A percentile compares a stretch with the other conserved stretches of the same genome.
Conservation (phyloP, 2,113 vertebrate genomes). For the Conger conger region DNA sequence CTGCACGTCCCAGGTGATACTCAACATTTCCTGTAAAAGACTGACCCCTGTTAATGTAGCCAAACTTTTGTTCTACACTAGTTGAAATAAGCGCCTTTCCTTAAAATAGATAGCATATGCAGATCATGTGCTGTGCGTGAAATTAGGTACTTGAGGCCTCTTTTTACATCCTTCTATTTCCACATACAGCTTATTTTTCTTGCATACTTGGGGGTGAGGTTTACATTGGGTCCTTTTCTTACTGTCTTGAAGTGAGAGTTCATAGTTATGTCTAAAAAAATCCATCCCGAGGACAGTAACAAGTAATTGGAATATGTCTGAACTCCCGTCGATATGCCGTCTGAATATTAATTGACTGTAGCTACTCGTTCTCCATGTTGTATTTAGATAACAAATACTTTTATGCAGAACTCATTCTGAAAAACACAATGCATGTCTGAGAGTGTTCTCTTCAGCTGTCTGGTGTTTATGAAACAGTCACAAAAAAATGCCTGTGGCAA, state of each 20-base stretch:
- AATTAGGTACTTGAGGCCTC: background rate
- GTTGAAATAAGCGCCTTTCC: no score
- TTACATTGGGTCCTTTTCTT: no score
- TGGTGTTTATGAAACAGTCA: background rate
- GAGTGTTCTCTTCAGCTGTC: conserved; percentile 4
- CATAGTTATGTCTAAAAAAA: background rate
- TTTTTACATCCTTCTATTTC: background rate
- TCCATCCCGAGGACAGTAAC: background rate
- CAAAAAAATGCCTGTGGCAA: background rate
- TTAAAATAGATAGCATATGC: no score
- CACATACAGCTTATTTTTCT: background rate
- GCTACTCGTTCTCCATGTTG: background rate
- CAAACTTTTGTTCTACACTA: no score
- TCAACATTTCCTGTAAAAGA: no score
- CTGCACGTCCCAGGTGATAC: no score
- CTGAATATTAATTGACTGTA: background rate
- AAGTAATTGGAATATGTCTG: background rate
- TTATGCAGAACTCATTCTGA: background rate
- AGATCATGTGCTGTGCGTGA: background rate
- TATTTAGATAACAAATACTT: background rate
- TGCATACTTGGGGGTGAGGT: no score
- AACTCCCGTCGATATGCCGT: background rate
- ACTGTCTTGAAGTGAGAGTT: no score
- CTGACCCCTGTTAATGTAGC: no score
- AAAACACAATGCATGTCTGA: background rate